Percentiles rank a stretch among this genome's conserved stretches.
Conservation (phyloP, 2,113 vertebrate species). For the Grus americana region DNA sequence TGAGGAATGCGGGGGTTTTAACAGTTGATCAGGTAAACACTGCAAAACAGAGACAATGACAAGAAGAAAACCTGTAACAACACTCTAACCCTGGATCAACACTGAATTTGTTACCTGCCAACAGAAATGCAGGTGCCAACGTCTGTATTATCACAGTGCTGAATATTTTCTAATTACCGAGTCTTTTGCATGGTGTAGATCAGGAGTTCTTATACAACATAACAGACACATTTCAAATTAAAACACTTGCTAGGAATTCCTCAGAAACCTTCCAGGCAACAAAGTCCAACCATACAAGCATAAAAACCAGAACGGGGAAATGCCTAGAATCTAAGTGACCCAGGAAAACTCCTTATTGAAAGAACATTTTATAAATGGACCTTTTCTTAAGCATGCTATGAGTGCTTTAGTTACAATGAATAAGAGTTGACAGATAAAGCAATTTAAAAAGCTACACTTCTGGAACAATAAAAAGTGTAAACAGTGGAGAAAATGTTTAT, state of each 20-base stretch:
- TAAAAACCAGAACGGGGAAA: background rate
- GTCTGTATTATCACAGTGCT: background rate
- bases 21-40: background rate
- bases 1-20: background rate
- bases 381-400: background rate
- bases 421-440: background rate
- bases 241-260: background rate
- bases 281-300: background rate
- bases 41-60: background rate
- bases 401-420: background rate
- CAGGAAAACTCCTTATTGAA: background rate
- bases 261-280: background rate
- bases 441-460: background rate
- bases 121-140: background rate
- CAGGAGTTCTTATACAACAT: background rate
- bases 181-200: background rate
- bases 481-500: background rate
- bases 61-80: background rate
- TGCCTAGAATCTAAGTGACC: background rate
- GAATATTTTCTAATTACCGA: background rate
- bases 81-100: background rate
- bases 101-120: background rate
- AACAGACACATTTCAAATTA: background rate
- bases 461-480: background rate
- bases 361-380: conserved; percentile 1